phyloP scores from a whole-genome alignment of 2,113 vertebrate species.

The human region DNA sequence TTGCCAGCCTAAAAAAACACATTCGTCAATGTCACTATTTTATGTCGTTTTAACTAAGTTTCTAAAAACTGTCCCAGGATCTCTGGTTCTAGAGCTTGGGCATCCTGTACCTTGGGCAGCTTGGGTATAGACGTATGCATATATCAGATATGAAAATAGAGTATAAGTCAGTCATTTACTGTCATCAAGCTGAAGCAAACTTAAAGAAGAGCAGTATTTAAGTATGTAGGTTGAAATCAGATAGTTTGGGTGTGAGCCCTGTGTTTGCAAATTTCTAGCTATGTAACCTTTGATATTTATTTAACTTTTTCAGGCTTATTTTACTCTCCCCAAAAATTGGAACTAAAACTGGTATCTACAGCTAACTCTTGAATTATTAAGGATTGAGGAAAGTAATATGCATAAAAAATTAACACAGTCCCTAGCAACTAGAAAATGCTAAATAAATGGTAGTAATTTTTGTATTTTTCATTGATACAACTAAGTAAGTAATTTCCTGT shows the following conservation, averaged over 20 bases:
- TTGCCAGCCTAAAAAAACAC: not conserved
- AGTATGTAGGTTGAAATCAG: not conserved
- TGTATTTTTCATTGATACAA: not conserved
- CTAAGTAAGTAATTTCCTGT: not conserved
- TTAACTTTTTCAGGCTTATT: not conserved
- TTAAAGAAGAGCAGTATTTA: not conserved
- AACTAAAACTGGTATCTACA: not conserved
- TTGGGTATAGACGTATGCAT: not conserved
- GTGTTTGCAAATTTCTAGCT: not conserved
- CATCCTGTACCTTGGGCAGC: not conserved
- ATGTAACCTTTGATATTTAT: not conserved
- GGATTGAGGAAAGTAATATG: not conserved
- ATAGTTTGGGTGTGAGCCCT: not conserved
- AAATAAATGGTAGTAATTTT: not conserved
- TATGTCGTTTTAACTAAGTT: not conserved
- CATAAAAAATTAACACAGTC: not conserved
- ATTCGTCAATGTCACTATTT: not conserved
- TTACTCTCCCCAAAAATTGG: not conserved
- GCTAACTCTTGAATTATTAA: not conserved
- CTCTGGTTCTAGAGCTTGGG: not conserved
- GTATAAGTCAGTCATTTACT: not conserved
- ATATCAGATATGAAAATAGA: not conserved
- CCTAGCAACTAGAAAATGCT: not conserved
- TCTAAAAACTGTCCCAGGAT: not conserved
- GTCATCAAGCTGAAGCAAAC: not conserved